These are phyloP conservation scores for Oryzias sinensis DNA, from an alignment of 2,797 vertebrate species.

Conservation along the genomic window DNA sequence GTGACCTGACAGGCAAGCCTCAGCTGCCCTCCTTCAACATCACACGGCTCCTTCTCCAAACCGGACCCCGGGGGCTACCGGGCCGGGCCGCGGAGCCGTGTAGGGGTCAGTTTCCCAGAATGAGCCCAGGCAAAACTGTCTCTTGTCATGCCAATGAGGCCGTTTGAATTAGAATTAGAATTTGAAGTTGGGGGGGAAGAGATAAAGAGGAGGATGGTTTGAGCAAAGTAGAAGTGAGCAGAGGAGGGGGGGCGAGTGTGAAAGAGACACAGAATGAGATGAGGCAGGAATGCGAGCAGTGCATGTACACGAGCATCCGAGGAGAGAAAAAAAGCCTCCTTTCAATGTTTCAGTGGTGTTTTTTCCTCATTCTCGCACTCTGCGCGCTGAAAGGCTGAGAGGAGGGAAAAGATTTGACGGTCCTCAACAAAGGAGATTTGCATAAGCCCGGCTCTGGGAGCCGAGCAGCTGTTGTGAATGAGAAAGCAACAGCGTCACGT, in stretches of 20 bases:
- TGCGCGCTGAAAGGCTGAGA: conserved; percentile 64
- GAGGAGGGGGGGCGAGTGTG: conserved; percentile 34
- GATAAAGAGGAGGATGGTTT: conserved; percentile 20
- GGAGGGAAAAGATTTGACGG: conserved; percentile 72
- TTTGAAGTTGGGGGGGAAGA: conserved; percentile 58
- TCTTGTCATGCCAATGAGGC: conserved; percentile 79
- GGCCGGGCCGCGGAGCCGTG: conserved; percentile 63
- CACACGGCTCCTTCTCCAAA: conserved; percentile 51
- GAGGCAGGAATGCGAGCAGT: conserved; percentile 35
- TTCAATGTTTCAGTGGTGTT: conserved; percentile 59
- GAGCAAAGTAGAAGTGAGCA: conserved; percentile 37
- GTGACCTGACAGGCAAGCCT: conserved; percentile 51
- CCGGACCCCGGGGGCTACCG: conserved; percentile 63
- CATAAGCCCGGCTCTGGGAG: conserved; percentile 80
- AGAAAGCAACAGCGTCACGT: conserved; percentile 75
- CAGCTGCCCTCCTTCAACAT: conserved; percentile 55
- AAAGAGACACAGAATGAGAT: conserved; percentile 36
- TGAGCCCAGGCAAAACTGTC: conserved; percentile 50
- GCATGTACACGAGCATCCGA: conserved; percentile 23
- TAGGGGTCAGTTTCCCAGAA: conserved; percentile 52
- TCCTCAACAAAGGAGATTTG: conserved; percentile 80
- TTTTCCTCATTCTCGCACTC: conserved; percentile 47
- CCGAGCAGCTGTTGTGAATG: conserved; percentile 81
- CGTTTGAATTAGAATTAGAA: conserved; percentile 73
- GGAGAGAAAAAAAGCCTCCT: conserved; percentile 33